phyloP scores from a whole-genome alignment of 2,113 vertebrate genomes.

The Scartelaos histophorus region DNA sequence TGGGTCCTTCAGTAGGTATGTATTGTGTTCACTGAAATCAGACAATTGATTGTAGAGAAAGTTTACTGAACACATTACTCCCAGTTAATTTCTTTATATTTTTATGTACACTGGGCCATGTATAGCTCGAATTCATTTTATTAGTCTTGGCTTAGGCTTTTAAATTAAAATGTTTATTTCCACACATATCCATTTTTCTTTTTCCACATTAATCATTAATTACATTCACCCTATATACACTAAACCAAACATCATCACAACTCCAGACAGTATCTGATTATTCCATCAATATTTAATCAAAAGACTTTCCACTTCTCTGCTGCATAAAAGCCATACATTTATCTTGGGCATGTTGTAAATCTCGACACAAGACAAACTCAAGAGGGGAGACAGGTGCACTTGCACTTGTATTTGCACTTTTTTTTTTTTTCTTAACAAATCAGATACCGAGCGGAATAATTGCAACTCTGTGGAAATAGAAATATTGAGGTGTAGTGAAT shows the following conservation, averaged over 20 bases:
- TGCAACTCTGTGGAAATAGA: slow-evolving; percentile 53
- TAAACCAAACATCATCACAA: slow-evolving; percentile 12
- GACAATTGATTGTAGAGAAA: background rate
- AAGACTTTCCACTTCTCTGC: slow-evolving; percentile 2
- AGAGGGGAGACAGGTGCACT: slow-evolving; percentile 12
- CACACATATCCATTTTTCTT: background rate
- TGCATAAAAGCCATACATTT: slow-evolving; percentile 29
- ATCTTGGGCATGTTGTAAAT: slow-evolving; percentile 8
- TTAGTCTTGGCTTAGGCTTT: background rate
- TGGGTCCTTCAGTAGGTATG: background rate
- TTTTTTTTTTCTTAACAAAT: slow-evolving; percentile 57
- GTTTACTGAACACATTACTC: background rate
- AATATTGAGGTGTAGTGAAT: slow-evolving; percentile 49
- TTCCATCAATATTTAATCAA: slow-evolving; percentile 38
- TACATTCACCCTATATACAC: background rate
- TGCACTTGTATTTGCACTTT: too few relatives aligned
- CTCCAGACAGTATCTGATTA: slow-evolving; percentile 11
- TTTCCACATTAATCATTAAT: background rate
- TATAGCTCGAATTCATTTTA: background rate
- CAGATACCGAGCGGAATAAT: slow-evolving; percentile 51
- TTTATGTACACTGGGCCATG: background rate
- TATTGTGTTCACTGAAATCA: background rate
- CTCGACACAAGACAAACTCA: slow-evolving; percentile 4
- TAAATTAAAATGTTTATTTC: background rate
- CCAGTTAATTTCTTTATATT: too few relatives aligned